These are phyloP conservation scores for Cacoxenus indagator DNA, from an alignment of 2,888 invertebrate species.

Conservation along the genomic window DNA sequence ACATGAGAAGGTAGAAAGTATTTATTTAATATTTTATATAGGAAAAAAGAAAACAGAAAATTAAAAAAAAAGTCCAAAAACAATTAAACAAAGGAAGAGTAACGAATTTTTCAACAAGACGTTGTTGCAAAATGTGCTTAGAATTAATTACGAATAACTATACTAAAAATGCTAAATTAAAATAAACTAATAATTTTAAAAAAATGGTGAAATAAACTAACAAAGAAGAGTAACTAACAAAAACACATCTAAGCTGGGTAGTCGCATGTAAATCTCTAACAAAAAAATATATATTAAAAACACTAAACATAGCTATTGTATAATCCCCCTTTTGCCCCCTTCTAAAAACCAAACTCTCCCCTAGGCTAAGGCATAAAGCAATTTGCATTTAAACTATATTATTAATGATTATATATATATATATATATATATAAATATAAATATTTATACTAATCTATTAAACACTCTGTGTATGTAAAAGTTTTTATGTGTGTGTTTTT, in stretches of 20 bases:
- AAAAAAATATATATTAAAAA: constrained; percentile 48
- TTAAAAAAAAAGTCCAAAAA: constrained; percentile 33
- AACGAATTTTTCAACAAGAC: constrained; percentile 63
- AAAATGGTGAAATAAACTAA: constrained; percentile 55
- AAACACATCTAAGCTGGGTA: constrained; percentile 72
- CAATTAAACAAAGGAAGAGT: constrained; percentile 43
- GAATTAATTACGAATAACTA: constrained; percentile 50
- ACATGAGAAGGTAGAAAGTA: background rate
- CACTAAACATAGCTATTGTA: constrained; percentile 34
- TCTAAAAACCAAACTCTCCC: constrained; percentile 8
- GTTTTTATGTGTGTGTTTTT: constrained; percentile 34
- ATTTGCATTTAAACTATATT: constrained; percentile 56
- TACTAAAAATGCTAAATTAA: constrained; percentile 42
- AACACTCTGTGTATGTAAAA: too few relatives aligned
- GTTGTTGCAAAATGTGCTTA: constrained; percentile 61
- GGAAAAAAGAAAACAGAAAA: constrained; percentile 38
- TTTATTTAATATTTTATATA: constrained; percentile 33
- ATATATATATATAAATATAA: constrained; percentile 56
- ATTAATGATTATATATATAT: constrained; percentile 36
- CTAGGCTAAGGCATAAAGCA: constrained; percentile 26
- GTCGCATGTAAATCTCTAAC: constrained; percentile 71
- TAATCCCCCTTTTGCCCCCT: too few relatives aligned
- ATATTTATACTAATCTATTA: constrained; percentile 59
- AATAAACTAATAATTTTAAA: constrained; percentile 43
- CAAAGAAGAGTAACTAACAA: constrained; percentile 57